Conservation (phyloP, 2,113 vertebrate genomes). For the Corythoichthys intestinalis region DNA sequence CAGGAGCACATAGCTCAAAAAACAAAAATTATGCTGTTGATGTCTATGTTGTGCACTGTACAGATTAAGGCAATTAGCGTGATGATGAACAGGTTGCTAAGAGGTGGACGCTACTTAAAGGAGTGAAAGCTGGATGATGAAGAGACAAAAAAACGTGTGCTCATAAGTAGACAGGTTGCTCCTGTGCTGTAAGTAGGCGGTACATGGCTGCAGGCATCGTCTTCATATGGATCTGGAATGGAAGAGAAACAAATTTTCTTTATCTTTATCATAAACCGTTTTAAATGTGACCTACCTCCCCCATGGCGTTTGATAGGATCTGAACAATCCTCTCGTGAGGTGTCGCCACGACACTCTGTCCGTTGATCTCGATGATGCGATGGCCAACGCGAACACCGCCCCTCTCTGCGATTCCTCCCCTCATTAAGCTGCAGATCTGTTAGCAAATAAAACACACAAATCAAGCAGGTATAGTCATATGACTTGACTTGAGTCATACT, state of each 20-base stretch:
- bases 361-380: constrained; percentile 95
- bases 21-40: constrained; percentile 19
- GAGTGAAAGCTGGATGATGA: constrained; percentile 5
- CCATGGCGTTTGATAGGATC: constrained; percentile 95
- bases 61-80: constrained; percentile 73
- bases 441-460: background rate
- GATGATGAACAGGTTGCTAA: constrained; percentile 31
- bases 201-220: constrained; percentile 99
- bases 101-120: constrained; percentile 8
- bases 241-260: background rate
- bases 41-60: constrained; percentile 40
- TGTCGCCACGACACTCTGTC: constrained; percentile 95
- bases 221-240: constrained; percentile 93
- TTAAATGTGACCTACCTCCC: constrained; percentile 76
- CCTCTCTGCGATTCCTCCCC: constrained; percentile 92
- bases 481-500: background rate
- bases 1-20: constrained; percentile 40
- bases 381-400: constrained; percentile 95
- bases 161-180: constrained; percentile 97
- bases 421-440: constrained; percentile 98
- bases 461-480: background rate
- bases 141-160: background rate
- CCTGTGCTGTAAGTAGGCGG: constrained; percentile 93
- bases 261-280: background rate
- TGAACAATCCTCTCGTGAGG: constrained; percentile 98